Evolutionary conservation across 2,888 invertebrate genomes (phyloP).

Genomic region (Ornithoptera alexandrae): DNA sequence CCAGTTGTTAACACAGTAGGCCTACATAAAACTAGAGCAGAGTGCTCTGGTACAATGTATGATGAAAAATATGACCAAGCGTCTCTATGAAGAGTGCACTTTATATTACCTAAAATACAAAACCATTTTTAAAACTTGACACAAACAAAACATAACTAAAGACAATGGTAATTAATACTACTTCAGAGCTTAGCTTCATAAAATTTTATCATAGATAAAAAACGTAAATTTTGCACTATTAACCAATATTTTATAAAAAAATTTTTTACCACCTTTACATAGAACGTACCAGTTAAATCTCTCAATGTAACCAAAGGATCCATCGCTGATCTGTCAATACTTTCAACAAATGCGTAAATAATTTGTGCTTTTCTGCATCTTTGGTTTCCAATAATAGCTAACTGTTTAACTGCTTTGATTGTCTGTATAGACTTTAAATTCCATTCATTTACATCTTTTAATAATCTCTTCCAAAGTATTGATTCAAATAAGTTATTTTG

Average conservation of each 20-base stretch:
- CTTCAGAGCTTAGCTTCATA: too few relatives aligned
- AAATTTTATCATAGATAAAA: too few relatives aligned
- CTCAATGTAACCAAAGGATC: slow-evolving; percentile 66
- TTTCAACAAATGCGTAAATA: slow-evolving; percentile 65
- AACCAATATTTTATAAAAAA: not conserved
- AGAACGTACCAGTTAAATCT: slow-evolving; percentile 59
- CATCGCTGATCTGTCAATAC: slow-evolving; percentile 65
- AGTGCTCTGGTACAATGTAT: slow-evolving; percentile 64
- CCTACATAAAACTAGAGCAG: slow-evolving; percentile 62
- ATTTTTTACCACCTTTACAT: not conserved
- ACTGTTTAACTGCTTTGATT: slow-evolving; percentile 62
- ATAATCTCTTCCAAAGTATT: slow-evolving; percentile 58
- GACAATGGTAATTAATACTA: too few relatives aligned
- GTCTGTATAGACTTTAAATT: slow-evolving; percentile 53
- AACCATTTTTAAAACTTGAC: not conserved
- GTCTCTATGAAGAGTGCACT: slow-evolving; percentile 72
- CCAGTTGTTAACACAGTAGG: slow-evolving; percentile 74
- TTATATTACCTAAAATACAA: slow-evolving; percentile 58
- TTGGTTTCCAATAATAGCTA: slow-evolving; percentile 58
- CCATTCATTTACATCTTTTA: slow-evolving; percentile 53
- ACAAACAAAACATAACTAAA: not conserved
- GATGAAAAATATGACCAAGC: slow-evolving; percentile 69
- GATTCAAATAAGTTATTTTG: slow-evolving; percentile 61
- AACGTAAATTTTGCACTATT: too few relatives aligned
- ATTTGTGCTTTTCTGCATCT: slow-evolving; percentile 60